These are phyloP conservation scores for Stenodera caucasica DNA, from an alignment of 2,888 invertebrate genomes.

Conservation along the genomic window DNA sequence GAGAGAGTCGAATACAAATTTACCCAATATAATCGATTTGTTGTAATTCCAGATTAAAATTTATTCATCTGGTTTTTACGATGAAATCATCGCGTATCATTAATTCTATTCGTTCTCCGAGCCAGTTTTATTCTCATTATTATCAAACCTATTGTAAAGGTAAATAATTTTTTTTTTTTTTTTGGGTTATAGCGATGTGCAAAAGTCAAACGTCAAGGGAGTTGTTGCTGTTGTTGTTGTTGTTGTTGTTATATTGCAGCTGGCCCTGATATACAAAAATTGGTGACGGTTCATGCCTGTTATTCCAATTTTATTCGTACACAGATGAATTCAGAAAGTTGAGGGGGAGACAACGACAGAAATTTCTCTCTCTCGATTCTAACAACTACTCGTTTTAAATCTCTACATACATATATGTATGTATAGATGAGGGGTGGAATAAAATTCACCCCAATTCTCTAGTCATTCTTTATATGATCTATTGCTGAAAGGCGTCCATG, in stretches of 20 bases:
- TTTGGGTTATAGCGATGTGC: conserved; percentile 9
- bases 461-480: conserved; percentile 31
- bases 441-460: conserved; percentile 9
- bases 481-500: conserved; percentile 53
- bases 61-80: neutral
- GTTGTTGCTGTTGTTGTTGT: no score
- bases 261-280: conserved; percentile 3
- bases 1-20: no score
- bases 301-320: neutral
- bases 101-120: conserved; percentile 7
- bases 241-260: no score
- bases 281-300: conserved; percentile 15
- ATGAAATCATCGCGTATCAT: conserved; percentile 7
- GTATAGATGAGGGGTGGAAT: neutral
- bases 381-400: conserved; percentile 2
- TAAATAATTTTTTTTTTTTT: no score
- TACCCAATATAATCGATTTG: no score
- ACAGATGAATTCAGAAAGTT: neutral
- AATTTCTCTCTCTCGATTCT: conserved; percentile 7
- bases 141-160: conserved; percentile 8
- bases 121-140: neutral
- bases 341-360: neutral
- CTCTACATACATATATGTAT: neutral
- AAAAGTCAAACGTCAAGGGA: conserved; percentile 15
- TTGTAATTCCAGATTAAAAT: neutral